Evolutionary conservation across 2,113 vertebrate genomes (phyloP).

Genomic region (Numida meleagris): DNA sequence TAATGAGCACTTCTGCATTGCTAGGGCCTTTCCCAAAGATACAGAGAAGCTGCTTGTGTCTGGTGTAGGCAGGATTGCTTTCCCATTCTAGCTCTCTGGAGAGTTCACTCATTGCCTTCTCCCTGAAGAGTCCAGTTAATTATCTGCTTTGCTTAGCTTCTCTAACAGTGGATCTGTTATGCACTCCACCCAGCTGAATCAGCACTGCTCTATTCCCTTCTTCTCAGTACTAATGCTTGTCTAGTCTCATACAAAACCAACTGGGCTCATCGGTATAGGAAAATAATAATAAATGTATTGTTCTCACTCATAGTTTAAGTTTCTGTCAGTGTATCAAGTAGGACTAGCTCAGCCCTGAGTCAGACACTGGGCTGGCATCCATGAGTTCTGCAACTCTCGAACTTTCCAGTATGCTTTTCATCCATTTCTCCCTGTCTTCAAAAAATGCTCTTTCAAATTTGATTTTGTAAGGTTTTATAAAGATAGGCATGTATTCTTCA

Average conservation of each 20-base stretch:
- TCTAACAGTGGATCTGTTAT: background rate
- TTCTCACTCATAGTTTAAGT: background rate
- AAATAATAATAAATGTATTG: fast-evolving
- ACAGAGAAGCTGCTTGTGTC: background rate
- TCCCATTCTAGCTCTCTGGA: background rate
- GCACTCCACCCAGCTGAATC: background rate
- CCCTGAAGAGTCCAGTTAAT: background rate
- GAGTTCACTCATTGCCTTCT: background rate
- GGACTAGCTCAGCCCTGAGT: background rate
- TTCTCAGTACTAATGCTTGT: background rate
- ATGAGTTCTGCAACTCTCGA: background rate
- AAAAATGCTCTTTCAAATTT: background rate
- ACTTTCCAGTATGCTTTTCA: background rate
- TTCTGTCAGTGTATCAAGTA: background rate
- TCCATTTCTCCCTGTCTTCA: background rate
- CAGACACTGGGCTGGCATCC: background rate
- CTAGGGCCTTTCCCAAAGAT: background rate
- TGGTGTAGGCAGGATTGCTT: background rate
- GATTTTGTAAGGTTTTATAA: background rate
- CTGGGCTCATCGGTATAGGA: background rate
- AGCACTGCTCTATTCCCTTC: background rate
- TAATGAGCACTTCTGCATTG: background rate
- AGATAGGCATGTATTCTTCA: background rate
- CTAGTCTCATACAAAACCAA: background rate
- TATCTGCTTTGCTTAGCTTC: background rate